These are phyloP conservation scores for Agelaius tricolor DNA, from an alignment of 2,113 vertebrate genomes.

Conservation along the genomic window DNA sequence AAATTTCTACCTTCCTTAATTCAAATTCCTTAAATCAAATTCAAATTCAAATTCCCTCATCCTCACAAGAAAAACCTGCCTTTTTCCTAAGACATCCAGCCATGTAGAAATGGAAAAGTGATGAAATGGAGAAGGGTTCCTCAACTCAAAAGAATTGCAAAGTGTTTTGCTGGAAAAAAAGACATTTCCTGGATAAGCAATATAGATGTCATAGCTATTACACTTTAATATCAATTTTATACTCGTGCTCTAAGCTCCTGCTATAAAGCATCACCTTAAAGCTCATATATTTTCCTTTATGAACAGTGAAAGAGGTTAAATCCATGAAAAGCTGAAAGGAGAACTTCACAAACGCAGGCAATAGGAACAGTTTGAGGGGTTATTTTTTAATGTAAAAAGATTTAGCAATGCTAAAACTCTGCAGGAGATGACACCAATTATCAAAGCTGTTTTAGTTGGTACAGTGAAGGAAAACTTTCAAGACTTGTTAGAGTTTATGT, in stretches of 20 bases:
- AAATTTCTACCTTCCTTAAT: not conserved
- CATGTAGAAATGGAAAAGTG: not conserved
- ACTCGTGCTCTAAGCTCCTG: not conserved
- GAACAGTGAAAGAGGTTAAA: not conserved
- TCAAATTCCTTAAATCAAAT: not conserved
- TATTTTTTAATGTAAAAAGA: not conserved
- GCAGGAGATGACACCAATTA: not conserved
- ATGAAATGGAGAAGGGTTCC: not conserved
- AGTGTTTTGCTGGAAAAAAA: not conserved
- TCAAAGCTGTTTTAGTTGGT: not conserved
- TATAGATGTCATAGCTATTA: not conserved
- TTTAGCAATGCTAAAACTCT: not conserved
- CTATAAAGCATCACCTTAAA: not conserved
- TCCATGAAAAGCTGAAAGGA: not conserved
- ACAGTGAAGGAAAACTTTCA: not conserved
- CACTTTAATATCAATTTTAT: not conserved
- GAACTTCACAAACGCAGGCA: not conserved
- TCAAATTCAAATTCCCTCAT: not conserved
- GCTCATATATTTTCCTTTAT: not conserved
- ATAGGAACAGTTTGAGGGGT: not conserved
- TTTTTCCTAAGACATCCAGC: not conserved
- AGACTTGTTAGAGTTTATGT: not conserved
- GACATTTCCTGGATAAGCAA: not conserved
- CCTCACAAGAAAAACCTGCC: not conserved
- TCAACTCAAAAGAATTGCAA: not conserved